Evolutionary conservation across 92 coral and sea anemone species (phyloP), one percentile per base, ranked within the genome.

Genomic region (Parazoanthus swiftii): DNA sequence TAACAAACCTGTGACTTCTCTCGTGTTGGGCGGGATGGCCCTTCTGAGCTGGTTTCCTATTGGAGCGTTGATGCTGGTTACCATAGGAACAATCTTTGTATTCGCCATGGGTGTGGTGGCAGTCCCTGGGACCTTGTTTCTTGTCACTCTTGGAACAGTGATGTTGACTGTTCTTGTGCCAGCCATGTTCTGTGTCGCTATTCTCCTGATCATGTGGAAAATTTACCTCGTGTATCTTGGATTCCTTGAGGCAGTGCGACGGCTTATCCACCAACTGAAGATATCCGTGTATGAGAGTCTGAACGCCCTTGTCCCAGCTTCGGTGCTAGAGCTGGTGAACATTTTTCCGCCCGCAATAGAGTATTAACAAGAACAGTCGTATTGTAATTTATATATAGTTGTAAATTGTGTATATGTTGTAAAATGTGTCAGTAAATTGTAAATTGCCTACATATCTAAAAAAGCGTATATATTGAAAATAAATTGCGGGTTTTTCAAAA

Each of bases 1-100:
- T 39, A 71, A 84, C 4, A 84, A 84, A 54, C 87, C 87, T 42
- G 78, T 84, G 46, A 84, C 87, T 6, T 71, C 87, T 16, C 77
- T 84, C 26, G 54, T 84, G 63, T 74, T 84, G 79, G 87, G 79
- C 43, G 63, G 65, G 68, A 25, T 74, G 11, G 87, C 78, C 66
- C 87, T 84, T 48, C 23, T 84, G 43, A 74, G 87, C 44, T 72
- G 77, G 25, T 84, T 84, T 37, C 87, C 87, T 29, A 29, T 84
- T 50, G 79, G 70, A 33, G 67, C 65, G 16, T 44, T 84, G 1
- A 16, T 72, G 79, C 8, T 71, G 66, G 66, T 84, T 84, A 48
- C 29, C 78, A 26, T 71, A 23, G 87, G 79, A 71, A 72, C 87
- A 8, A 6, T 84, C 8, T 20, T 84, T 1, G 67, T 71, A 68